Percentiles rank a stretch among this genome's conserved stretches.
Evolutionary conservation across 2,888 invertebrate species (phyloP).

Genomic region (Cylindroiulus punctatus): DNA sequence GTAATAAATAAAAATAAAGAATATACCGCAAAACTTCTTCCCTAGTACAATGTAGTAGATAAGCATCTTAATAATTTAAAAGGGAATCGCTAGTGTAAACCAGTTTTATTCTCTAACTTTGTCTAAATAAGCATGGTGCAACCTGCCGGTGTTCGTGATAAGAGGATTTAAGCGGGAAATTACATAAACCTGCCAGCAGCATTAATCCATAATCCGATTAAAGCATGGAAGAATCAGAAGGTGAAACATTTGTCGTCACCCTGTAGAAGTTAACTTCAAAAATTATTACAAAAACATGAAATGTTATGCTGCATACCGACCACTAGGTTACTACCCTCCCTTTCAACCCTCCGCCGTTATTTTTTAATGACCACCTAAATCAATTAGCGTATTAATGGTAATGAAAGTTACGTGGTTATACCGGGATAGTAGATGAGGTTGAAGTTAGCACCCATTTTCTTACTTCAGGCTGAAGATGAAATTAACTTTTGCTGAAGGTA

Average conservation of each 20-base stretch:
- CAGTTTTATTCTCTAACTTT: background rate
- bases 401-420: background rate
- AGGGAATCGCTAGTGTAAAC: background rate
- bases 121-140: background rate
- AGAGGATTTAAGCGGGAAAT: background rate
- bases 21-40: no score
- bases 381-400: conserved; percentile 40
- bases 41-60: no score
- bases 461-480: background rate
- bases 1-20: no score
- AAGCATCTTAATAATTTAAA: no score
- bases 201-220: conserved; percentile 26
- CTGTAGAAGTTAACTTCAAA: background rate
- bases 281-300: background rate
- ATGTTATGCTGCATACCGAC: background rate
- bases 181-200: background rate
- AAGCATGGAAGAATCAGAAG: background rate
- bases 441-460: background rate
- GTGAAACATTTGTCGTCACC: background rate
- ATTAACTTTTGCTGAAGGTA: no score
- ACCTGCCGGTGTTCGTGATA: background rate
- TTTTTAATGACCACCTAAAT: background rate
- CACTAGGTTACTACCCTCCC: background rate
- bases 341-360: background rate
- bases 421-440: background rate